phyloP scores from a whole-genome alignment of 92 coral and sea anemone species.

The Porites lobata region DNA sequence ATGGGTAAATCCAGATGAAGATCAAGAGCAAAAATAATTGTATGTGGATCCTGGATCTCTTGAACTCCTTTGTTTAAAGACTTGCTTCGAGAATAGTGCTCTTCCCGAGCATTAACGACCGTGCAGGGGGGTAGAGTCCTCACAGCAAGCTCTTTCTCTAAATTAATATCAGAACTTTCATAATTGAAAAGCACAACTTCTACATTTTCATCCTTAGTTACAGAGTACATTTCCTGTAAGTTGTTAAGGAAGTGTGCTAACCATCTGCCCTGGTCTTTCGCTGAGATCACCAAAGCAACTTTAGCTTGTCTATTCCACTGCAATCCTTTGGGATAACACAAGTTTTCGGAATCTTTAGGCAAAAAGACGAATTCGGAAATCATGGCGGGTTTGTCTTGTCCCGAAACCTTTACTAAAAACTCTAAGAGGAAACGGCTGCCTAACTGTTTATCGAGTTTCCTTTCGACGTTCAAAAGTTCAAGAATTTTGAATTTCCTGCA shows the following conservation, averaged over 20 bases:
- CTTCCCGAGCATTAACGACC: conserved; percentile 22
- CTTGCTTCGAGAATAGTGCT: conserved; percentile 56
- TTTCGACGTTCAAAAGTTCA: conserved; percentile 57
- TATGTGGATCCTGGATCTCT: conserved; percentile 64
- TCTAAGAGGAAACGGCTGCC: conserved; percentile 70
- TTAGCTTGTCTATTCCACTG: conserved; percentile 76
- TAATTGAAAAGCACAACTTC: conserved; percentile 66
- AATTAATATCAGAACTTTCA: conserved; percentile 65
- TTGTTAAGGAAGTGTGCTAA: conserved; percentile 74
- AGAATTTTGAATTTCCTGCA: conserved; percentile 11
- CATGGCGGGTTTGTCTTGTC: conserved; percentile 20
- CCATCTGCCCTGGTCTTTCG: conserved; percentile 74
- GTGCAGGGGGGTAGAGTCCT: conserved; percentile 65
- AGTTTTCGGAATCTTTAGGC: conserved; percentile 31
- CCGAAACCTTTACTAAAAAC: conserved; percentile 43
- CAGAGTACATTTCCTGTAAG: conserved; percentile 67
- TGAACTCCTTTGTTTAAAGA: conserved; percentile 73
- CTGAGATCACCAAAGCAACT: conserved; percentile 59
- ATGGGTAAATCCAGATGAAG: conserved; percentile 75
- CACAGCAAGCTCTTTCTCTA: conserved; percentile 55
- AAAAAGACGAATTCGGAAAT: conserved; percentile 70
- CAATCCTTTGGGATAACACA: conserved; percentile 80
- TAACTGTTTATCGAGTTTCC: conserved; percentile 50
- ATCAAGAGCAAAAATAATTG: conserved; percentile 76
- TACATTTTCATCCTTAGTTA: conserved; percentile 63